phyloP scores from a whole-genome alignment of 2,797 vertebrate species.

The Malacoctenus gilli region DNA sequence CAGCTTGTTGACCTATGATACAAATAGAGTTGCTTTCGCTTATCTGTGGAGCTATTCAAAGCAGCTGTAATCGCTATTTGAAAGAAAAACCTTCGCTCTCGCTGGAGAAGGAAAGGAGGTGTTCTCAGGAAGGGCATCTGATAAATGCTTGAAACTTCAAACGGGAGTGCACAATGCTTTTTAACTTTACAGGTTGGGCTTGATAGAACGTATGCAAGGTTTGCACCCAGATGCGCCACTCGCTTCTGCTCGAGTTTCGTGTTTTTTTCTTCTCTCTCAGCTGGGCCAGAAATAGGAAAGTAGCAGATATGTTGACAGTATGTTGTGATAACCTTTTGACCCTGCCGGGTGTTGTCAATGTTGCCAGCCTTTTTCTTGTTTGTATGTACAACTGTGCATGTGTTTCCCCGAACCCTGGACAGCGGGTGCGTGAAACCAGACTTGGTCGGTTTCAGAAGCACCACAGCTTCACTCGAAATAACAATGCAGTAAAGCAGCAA shows the following conservation, averaged over 20 bases:
- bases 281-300: background rate
- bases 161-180: slow-evolving; percentile 3
- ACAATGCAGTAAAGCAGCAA: too few relatives aligned
- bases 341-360: too few relatives aligned
- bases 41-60: slow-evolving; percentile 36
- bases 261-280: background rate
- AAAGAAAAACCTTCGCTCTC: slow-evolving; percentile 19
- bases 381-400: too few relatives aligned
- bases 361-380: too few relatives aligned
- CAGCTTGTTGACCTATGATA: slow-evolving; percentile 17
- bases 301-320: too few relatives aligned
- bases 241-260: background rate
- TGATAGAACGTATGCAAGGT: slow-evolving; percentile 1
- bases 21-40: slow-evolving; percentile 26
- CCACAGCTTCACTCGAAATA: too few relatives aligned
- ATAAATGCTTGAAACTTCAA: slow-evolving; percentile 32
- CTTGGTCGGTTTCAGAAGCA: too few relatives aligned
- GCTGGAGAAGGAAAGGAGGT: background rate
- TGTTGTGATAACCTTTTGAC: too few relatives aligned
- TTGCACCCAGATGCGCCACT: slow-evolving; percentile 3
- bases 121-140: slow-evolving; percentile 33
- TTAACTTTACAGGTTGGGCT: slow-evolving; percentile 5
- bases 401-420: too few relatives aligned
- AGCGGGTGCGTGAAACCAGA: too few relatives aligned
- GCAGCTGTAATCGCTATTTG: slow-evolving; percentile 22